These are phyloP conservation scores for Apus apus DNA, from an alignment of 2,113 vertebrate species.

Conservation along the genomic window DNA sequence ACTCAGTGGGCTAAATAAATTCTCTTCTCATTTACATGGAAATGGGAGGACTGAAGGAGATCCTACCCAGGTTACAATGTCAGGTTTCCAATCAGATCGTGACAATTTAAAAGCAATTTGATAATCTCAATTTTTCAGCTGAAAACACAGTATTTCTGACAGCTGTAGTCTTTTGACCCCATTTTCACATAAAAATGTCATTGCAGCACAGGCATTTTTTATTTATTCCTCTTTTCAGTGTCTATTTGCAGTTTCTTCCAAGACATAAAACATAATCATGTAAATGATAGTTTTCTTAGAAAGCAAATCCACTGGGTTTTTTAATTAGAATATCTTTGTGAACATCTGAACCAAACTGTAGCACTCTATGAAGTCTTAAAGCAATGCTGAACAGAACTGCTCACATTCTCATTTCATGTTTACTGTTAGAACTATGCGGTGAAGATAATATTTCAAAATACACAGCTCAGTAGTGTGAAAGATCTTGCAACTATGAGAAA, in stretches of 20 bases:
- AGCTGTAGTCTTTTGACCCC: constrained; percentile 11
- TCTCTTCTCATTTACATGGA: neutral
- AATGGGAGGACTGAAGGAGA: neutral
- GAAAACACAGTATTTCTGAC: constrained; percentile 13
- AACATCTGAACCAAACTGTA: constrained; percentile 28
- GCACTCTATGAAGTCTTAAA: neutral
- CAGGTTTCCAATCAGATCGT: constrained; percentile 27
- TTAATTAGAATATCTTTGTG: constrained; percentile 53
- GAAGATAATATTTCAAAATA: constrained; percentile 10
- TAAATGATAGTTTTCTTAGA: constrained; percentile 56
- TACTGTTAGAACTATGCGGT: neutral
- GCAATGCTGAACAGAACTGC: neutral
- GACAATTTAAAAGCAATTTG: constrained; percentile 24
- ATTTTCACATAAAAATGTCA: constrained; percentile 17
- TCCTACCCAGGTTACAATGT: neutral
- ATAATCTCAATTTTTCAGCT: constrained; percentile 32
- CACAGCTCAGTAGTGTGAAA: neutral
- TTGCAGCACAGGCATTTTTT: neutral
- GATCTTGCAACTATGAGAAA: neutral
- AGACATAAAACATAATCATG: constrained; percentile 42
- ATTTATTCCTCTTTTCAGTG: neutral
- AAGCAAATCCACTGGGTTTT: constrained; percentile 54
- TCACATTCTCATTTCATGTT: neutral
- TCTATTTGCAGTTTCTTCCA: constrained; percentile 11
- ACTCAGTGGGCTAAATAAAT: neutral